Percentiles rank a stretch among this genome's conserved stretches.
phyloP scores from a whole-genome alignment of 2,113 vertebrate genomes.

The Odocoileus virginianus region DNA sequence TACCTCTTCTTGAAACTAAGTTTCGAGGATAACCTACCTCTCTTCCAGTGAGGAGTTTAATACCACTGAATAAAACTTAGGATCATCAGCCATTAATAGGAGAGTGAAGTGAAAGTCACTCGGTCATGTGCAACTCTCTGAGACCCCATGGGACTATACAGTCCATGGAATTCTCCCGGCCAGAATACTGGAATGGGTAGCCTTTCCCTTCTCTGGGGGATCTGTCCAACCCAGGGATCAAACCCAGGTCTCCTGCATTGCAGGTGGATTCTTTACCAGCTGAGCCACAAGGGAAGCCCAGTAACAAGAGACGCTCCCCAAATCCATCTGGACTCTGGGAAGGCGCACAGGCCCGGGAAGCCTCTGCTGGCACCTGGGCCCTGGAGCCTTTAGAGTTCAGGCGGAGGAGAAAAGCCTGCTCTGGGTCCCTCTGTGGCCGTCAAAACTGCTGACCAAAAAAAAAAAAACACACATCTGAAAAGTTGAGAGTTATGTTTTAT shows the following conservation, averaged over 20 bases:
- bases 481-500: neutral
- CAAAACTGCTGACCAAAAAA: neutral
- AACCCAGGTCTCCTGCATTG: neutral
- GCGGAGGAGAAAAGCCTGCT: neutral
- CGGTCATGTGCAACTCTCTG: neutral
- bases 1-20: neutral
- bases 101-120: neutral
- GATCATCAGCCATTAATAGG: neutral
- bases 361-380: neutral
- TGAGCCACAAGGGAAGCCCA: neutral
- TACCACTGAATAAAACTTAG: neutral
- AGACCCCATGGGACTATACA: neutral
- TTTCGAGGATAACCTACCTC: neutral
- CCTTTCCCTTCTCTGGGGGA: neutral
- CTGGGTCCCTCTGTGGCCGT: neutral
- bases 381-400: neutral
- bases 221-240: neutral
- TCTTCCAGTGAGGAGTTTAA: neutral
- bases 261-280: neutral
- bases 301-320: neutral
- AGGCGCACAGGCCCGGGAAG: neutral
- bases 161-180: neutral
- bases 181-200: too few relatives aligned
- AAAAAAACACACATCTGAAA: neutral
- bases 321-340: neutral